These are phyloP conservation scores for Egretta garzetta DNA, from an alignment of 2,113 vertebrate species.

Conservation along the genomic window DNA sequence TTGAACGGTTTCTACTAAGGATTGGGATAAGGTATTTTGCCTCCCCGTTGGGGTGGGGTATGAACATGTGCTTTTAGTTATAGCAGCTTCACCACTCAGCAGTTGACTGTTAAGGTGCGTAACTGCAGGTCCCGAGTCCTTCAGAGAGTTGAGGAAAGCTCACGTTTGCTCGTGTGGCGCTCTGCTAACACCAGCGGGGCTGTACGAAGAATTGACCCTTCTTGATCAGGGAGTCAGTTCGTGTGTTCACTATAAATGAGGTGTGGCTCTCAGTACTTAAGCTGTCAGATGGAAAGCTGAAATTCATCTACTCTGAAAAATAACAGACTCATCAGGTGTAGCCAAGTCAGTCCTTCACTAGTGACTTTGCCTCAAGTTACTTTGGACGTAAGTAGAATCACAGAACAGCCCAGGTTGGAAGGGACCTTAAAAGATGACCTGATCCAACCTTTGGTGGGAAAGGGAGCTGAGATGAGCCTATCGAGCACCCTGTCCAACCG, in stretches of 20 bases:
- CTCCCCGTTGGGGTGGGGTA: not conserved
- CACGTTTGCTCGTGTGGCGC: accelerated
- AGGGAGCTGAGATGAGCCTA: not conserved
- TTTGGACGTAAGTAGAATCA: not conserved
- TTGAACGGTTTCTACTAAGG: not conserved
- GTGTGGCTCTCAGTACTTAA: not conserved
- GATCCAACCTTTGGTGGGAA: too few species aligned
- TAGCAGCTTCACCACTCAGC: not conserved
- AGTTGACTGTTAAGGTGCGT: not conserved
- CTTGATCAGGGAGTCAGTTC: not conserved
- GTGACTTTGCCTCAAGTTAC: not conserved
- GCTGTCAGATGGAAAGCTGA: not conserved
- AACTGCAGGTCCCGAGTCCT: not conserved
- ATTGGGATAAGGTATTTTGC: not conserved
- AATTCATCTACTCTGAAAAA: not conserved
- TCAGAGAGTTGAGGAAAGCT: not conserved
- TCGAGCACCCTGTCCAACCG: accelerated
- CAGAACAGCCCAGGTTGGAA: not conserved
- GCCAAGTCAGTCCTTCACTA: not conserved
- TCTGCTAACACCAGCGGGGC: not conserved
- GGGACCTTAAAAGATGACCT: not conserved
- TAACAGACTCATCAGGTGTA: not conserved
- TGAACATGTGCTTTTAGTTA: not conserved
- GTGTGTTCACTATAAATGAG: not conserved
- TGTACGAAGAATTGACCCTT: not conserved